Evolutionary conservation across 2,888 invertebrate species (phyloP), one percentile per base, ranked within the genome.

Genomic region (Myopa tessellatipennis): DNA sequence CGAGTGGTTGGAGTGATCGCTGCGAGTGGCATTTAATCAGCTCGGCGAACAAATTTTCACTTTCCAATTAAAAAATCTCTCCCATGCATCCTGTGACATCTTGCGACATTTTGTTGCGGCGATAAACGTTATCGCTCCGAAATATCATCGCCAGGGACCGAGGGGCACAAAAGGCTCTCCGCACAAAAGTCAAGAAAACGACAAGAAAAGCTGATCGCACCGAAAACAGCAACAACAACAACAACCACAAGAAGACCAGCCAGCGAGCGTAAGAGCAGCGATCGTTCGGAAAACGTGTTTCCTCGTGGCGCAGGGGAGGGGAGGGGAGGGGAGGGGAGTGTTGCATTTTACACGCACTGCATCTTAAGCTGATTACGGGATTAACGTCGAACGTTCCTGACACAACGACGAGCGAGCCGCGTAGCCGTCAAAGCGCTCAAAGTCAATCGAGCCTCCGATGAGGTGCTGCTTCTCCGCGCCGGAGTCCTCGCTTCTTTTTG

Each of bases 291-390:
- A 38, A 14, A 10, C 34, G 14, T 65, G 14, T 38, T 14, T 65
- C 36, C 4, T 12, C 38, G 36, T 3, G 26, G n/a, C 1, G 34
- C 38, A 34, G 8, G 6, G 65, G 10, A 10, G 34, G 34, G 14
- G 14, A 68, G 55, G 3, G 34, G 65, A 34, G 8, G 6, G 65
- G 10, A 10, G 34, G 34, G 14, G 14, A 68, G 55, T 67, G 55
- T 18, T 55, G 38, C 74, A 38, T 68, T 75, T 67, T 67, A 68
- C 67, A 75, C 68, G 67, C 68, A 69, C 75, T 60, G 58, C 75
- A 40, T 40, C 77, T 84, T 87, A 87, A 87, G 88, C 87, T 84
- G 87, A 86, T 87, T 87, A 87, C 86, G 82, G 85, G 88, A 87
- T 87, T 87, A 87, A 81, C 86, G 85, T 88, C 81, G 80, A 79